Evolutionary conservation across 2,888 invertebrate species (phyloP).

Genomic region (Omphaloscelis lunosa): DNA sequence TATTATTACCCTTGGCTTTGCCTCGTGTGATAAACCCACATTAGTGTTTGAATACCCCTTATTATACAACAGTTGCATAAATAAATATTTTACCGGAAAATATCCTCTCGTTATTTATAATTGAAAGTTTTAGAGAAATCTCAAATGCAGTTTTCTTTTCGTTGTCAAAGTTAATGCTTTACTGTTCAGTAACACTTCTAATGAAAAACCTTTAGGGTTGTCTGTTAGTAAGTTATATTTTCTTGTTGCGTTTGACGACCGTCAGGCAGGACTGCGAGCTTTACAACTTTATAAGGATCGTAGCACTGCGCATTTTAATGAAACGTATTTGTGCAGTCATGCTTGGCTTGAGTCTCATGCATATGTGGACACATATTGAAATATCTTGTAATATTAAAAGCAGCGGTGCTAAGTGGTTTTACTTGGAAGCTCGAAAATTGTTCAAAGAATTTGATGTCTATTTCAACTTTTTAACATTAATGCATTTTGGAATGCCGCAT

Average conservation of each 20-base stretch:
- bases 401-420: background rate
- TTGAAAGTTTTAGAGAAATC: slow-evolving; percentile 4
- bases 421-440: background rate
- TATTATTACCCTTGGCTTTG: too few species aligned
- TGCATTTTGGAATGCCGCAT: background rate
- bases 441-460: background rate
- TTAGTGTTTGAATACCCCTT: too few species aligned
- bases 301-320: slow-evolving; percentile 15
- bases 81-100: background rate
- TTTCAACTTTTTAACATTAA: background rate
- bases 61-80: too few species aligned
- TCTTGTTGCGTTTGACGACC: slow-evolving; percentile 10
- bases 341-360: background rate
- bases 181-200: background rate
- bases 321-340: slow-evolving; percentile 18
- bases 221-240: slow-evolving; percentile 15
- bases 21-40: too few species aligned
- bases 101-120: background rate
- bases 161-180: background rate
- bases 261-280: slow-evolving; percentile 23
- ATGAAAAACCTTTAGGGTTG: background rate
- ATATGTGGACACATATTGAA: background rate
- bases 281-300: background rate
- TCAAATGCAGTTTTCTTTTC: background rate
- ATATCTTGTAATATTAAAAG: slow-evolving; percentile 6